Percentiles rank a stretch among this genome's conserved stretches.
Conservation (phyloP, 2,888 invertebrate species). For the Leucozona laternaria region DNA sequence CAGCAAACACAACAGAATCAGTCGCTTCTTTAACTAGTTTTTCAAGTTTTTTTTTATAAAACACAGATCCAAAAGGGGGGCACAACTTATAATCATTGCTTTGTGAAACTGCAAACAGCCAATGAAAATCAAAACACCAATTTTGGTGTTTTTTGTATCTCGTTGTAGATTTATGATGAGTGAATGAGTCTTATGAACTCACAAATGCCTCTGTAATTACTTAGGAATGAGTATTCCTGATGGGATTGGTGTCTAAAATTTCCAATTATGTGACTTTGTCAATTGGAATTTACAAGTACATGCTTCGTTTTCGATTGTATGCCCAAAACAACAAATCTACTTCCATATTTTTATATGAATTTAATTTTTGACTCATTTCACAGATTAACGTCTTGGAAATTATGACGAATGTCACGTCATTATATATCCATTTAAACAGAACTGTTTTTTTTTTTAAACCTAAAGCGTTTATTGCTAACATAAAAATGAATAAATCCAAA, state of each 20-base stretch:
- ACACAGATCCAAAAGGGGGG: not conserved
- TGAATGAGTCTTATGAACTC: constrained; percentile 5
- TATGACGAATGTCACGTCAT: not conserved
- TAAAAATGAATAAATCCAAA: not conserved
- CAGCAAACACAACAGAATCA: constrained; percentile 7
- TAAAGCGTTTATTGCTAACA: not conserved
- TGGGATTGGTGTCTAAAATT: not conserved
- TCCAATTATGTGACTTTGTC: not conserved
- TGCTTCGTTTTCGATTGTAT: not conserved
- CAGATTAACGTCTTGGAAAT: not conserved
- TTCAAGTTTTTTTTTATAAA: constrained; percentile 51
- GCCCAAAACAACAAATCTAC: constrained; percentile 5
- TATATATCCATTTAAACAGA: not conserved
- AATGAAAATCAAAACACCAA: constrained; percentile 35
- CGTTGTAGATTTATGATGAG: not conserved
- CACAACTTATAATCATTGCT: constrained; percentile 1
- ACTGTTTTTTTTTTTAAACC: not conserved
- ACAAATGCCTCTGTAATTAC: constrained; percentile 3
- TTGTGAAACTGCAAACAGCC: constrained; percentile 13
- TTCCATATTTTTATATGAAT: not conserved
- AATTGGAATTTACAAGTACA: not conserved
- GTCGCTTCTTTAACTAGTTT: constrained; percentile 62
- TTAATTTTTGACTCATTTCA: constrained; percentile 6
- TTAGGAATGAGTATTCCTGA: not conserved
- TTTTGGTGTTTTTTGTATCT: constrained; percentile 33